Percentiles rank a stretch among this genome's conserved stretches.
Evolutionary conservation across 2,113 vertebrate species (phyloP).

Genomic region (Hassar affinis): DNA sequence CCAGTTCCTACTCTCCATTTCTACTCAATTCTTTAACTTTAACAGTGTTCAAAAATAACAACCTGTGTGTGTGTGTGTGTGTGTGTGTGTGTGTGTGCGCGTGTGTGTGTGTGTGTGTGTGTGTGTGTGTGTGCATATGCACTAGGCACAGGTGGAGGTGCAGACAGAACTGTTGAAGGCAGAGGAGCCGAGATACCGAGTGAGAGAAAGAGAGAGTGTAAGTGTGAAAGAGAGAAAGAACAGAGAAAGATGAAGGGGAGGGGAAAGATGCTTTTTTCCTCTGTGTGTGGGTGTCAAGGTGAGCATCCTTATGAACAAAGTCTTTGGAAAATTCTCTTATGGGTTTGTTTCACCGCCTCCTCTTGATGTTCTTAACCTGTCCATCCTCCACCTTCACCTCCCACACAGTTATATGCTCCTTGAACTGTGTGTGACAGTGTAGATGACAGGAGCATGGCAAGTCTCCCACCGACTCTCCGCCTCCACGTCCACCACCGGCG

Average conservation of each 20-base stretch:
- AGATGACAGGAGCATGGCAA: conserved; percentile 58
- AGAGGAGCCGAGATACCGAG: neutral
- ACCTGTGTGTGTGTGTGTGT: neutral
- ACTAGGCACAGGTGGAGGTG: conserved; percentile 41
- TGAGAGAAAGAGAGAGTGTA: neutral
- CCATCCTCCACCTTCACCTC: conserved; percentile 18
- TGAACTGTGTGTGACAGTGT: conserved; percentile 17
- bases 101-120: conserved; percentile 5
- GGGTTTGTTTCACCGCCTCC: conserved; percentile 40
- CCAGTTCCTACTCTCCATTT: conserved; percentile 22
- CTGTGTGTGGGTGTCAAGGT: neutral
- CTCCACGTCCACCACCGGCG: conserved; percentile 30
- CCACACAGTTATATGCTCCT: conserved; percentile 15
- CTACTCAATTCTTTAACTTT: conserved; percentile 33
- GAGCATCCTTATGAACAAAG: neutral
- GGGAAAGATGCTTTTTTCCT: neutral
- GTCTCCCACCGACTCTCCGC: conserved; percentile 57
- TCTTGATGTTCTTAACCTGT: conserved; percentile 20
- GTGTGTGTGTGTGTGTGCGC: conserved; percentile 2
- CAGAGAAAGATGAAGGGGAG: neutral
- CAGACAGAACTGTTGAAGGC: conserved; percentile 38
- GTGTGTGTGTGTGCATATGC: neutral
- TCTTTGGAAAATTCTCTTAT: conserved; percentile 13
- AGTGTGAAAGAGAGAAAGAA: neutral
- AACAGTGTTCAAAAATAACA: conserved; percentile 50